Conservation (phyloP, 2,113 vertebrate species). For the Phyllostomus discolor region DNA sequence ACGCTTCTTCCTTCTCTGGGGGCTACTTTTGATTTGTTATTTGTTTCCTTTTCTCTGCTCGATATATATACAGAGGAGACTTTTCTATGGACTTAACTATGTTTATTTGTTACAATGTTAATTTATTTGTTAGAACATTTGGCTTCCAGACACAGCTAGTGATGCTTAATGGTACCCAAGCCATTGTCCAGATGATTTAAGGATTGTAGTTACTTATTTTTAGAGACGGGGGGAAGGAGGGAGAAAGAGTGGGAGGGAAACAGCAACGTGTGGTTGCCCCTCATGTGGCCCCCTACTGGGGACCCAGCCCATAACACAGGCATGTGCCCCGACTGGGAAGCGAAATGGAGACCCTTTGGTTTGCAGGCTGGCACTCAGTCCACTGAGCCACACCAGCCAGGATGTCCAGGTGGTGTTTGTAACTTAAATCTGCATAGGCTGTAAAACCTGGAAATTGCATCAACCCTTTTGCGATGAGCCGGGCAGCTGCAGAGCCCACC, state of each 20-base stretch:
- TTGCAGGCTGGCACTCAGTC: no score
- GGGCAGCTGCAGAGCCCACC: rapidly evolving
- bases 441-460: neutral
- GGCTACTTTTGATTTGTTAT: neutral
- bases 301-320: no score
- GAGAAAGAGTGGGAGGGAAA: no score
- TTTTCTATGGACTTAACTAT: neutral
- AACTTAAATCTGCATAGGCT: neutral
- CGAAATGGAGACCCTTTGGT: no score
- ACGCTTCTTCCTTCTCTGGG: neutral
- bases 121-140: neutral
- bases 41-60: neutral
- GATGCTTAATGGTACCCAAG: neutral
- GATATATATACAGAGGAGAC: neutral
- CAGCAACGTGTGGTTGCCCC: no score
- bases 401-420: neutral
- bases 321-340: no score
- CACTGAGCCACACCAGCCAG: no score
- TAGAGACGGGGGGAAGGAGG: no score
- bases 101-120: neutral
- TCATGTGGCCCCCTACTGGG: no score
- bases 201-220: no score
- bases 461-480: neutral
- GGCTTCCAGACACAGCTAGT: neutral
- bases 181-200: neutral